These are phyloP conservation scores for Trichopoda pennipes DNA, from an alignment of 2,888 invertebrate species.

Conservation along the genomic window DNA sequence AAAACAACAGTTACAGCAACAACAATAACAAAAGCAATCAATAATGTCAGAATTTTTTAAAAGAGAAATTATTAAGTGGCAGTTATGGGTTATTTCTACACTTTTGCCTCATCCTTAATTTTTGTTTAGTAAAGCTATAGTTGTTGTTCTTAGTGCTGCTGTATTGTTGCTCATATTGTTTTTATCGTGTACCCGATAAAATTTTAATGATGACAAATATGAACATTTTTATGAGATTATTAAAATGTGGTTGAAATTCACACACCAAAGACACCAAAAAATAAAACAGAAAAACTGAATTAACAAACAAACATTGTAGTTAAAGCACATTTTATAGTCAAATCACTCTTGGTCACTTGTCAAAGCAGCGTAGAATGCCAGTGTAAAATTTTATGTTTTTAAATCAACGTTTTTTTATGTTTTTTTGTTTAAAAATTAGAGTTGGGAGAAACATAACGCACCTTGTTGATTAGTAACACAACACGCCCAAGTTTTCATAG, in stretches of 20 bases:
- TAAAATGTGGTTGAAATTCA: constrained; percentile 60
- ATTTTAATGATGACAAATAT: constrained; percentile 69
- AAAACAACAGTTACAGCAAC: neutral
- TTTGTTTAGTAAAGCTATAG: constrained; percentile 8
- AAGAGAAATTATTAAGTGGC: constrained; percentile 68
- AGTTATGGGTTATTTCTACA: constrained; percentile 62
- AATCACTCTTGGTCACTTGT: constrained; percentile 29
- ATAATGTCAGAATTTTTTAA: constrained; percentile 63
- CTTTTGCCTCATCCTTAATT: neutral
- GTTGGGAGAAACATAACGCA: neutral
- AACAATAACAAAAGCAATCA: constrained; percentile 59
- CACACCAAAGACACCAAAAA: no score
- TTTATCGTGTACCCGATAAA: constrained; percentile 57
- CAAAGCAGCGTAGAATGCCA: neutral
- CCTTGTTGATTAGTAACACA: constrained; percentile 8
- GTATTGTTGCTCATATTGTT: constrained; percentile 40
- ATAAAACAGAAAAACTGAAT: neutral
- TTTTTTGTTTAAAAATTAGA: constrained; percentile 15
- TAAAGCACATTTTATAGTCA: constrained; percentile 8
- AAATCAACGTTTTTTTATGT: constrained; percentile 11
- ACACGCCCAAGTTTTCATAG: neutral
- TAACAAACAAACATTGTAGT: constrained; percentile 8
- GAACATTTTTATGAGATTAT: constrained; percentile 69
- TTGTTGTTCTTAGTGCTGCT: constrained; percentile 36
- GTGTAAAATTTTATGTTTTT: constrained; percentile 1